Evolutionary conservation across 1,140 invertebrate species (phyloP).

Genomic region (Scaptodrosophila lebanonensis): DNA sequence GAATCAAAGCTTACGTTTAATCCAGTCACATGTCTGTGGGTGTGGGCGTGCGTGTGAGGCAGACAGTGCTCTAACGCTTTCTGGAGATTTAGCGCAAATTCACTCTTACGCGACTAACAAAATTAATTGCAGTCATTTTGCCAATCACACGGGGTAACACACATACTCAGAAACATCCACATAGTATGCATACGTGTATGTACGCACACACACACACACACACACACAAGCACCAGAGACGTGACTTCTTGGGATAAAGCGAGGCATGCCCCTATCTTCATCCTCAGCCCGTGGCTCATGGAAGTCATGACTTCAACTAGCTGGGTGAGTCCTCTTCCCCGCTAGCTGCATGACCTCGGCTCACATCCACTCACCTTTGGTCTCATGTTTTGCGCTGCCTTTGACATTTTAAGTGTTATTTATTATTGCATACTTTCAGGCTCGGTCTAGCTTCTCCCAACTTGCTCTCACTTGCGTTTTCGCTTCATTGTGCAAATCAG

Average conservation of each 20-base stretch:
- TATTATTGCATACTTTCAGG: neutral
- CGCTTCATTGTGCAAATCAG: constrained; percentile 2
- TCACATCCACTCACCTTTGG: no score
- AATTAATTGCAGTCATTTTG: constrained; percentile 69
- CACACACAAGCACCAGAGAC: neutral
- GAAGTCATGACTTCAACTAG: no score
- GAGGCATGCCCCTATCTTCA: no score
- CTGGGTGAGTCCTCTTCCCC: no score
- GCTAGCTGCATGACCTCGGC: no score
- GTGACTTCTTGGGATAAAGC: no score
- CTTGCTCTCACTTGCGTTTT: no score
- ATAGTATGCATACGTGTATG: no score
- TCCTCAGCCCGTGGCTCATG: no score
- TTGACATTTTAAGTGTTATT: constrained; percentile 5
- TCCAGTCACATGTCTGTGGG: neutral
- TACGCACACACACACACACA: constrained; percentile 15
- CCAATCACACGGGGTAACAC: constrained; percentile 22
- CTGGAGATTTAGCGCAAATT: constrained; percentile 53
- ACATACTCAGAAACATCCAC: no score
- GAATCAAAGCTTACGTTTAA: constrained; percentile 13
- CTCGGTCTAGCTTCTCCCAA: no score
- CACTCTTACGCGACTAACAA: constrained; percentile 55
- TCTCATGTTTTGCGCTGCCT: no score
- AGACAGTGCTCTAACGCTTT: constrained; percentile 18
- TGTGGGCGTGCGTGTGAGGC: constrained; percentile 8